Evolutionary conservation across 2,113 vertebrate species (phyloP).

Genomic region (Lipophrys pholis): DNA sequence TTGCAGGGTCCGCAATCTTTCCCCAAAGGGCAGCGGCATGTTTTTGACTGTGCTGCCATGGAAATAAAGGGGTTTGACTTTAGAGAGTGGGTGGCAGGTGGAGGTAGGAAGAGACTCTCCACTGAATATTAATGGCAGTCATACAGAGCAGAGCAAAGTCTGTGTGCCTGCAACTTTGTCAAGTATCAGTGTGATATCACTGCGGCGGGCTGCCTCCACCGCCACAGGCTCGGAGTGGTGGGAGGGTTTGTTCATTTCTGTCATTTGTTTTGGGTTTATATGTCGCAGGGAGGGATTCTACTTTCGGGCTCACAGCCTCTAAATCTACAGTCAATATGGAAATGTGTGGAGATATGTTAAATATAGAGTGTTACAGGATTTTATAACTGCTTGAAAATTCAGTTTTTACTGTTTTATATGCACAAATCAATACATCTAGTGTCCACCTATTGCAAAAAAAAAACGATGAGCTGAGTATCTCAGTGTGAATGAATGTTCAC

Average conservation of each 20-base stretch:
- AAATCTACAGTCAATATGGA: background rate
- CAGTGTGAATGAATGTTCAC: too few species aligned
- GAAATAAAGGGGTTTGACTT: constrained; percentile 54
- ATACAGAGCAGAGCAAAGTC: constrained; percentile 29
- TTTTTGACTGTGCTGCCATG: constrained; percentile 56
- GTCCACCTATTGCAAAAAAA: too few species aligned
- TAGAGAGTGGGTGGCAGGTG: constrained; percentile 44
- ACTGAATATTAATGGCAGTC: constrained; percentile 65
- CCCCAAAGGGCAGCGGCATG: constrained; percentile 39
- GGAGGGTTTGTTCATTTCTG: background rate
- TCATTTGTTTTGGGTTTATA: constrained; percentile 34
- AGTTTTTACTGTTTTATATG: too few species aligned
- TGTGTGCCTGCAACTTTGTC: constrained; percentile 42
- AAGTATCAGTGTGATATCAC: constrained; percentile 46
- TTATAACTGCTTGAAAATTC: background rate
- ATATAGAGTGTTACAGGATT: background rate
- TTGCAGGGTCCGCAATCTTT: constrained; percentile 25
- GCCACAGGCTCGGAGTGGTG: constrained; percentile 7
- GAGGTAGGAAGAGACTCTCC: constrained; percentile 22
- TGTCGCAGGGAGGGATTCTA: constrained; percentile 15
- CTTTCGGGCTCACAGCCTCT: background rate
- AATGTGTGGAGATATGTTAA: background rate
- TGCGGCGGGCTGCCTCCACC: constrained; percentile 15
- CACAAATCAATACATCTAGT: too few species aligned
- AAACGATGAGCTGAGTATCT: too few species aligned